Evolutionary conservation across 1,140 invertebrate species (phyloP).

Genomic region (Zaprionus lachaisei): DNA sequence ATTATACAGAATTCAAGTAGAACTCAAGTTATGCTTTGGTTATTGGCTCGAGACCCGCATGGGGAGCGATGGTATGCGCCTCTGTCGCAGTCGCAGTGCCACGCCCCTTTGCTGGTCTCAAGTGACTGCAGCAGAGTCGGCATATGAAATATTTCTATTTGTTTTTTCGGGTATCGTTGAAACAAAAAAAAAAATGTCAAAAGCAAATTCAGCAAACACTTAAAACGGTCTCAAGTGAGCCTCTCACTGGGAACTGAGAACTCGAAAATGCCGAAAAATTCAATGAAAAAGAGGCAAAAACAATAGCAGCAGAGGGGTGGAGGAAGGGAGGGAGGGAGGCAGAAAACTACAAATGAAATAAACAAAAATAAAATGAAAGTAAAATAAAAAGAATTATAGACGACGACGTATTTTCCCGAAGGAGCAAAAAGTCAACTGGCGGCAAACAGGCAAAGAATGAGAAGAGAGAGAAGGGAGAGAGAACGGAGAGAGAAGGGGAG

Average conservation of each 20-base stretch:
- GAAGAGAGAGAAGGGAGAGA: neutral
- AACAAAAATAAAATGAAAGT: slow-evolving; percentile 28
- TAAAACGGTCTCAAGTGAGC: slow-evolving; percentile 75
- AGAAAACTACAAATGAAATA: slow-evolving; percentile 29
- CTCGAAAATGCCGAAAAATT: slow-evolving; percentile 49
- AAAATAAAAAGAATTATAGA: slow-evolving; percentile 30
- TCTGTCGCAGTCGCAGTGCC: neutral
- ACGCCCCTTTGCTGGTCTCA: slow-evolving; percentile 27
- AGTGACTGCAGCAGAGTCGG: slow-evolving; percentile 48
- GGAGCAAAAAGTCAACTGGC: slow-evolving; percentile 56
- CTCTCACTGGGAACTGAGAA: neutral
- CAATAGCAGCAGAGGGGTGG: neutral
- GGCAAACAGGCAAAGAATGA: slow-evolving; percentile 44
- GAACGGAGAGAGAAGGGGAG: neutral
- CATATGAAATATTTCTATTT: slow-evolving; percentile 34
- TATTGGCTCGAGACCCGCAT: neutral
- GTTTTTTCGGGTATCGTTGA: slow-evolving; percentile 14
- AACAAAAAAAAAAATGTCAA: slow-evolving; percentile 54
- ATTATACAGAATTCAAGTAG: neutral
- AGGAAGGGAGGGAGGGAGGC: neutral
- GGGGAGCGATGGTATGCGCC: slow-evolving; percentile 12
- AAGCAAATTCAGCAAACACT: slow-evolving; percentile 72
- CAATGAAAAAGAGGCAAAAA: slow-evolving; percentile 49
- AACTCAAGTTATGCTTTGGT: neutral
- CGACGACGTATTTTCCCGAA: slow-evolving; percentile 46